These are phyloP conservation scores for Gastracanthus pulcherrimus DNA, from an alignment of 2,888 invertebrate species.

Conservation along the genomic window DNA sequence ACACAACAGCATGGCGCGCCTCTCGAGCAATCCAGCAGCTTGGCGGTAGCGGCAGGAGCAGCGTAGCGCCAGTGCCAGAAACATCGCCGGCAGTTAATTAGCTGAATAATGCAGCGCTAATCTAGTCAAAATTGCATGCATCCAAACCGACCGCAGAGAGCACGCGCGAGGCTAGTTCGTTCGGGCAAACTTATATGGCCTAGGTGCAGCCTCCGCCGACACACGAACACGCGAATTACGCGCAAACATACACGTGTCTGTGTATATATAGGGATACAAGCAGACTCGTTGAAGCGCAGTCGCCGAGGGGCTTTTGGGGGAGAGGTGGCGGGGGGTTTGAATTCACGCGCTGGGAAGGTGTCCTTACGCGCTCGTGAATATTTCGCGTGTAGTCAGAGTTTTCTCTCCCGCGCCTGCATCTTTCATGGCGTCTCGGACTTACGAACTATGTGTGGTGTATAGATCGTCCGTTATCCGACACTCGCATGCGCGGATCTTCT, in stretches of 20 bases:
- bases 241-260: background rate
- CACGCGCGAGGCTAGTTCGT: conserved; percentile 68
- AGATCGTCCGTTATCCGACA: background rate
- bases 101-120: conserved; percentile 76
- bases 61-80: conserved; percentile 57
- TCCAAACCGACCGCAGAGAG: conserved; percentile 61
- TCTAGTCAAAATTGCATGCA: conserved; percentile 75
- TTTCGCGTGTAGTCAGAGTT: background rate
- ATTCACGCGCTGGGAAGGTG: background rate
- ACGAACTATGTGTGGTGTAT: background rate
- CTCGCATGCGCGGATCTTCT: background rate
- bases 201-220: background rate
- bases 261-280: background rate
- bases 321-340: no score
- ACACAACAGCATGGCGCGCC: background rate
- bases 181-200: conserved; percentile 61
- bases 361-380: conserved; percentile 51
- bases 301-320: no score
- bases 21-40: no score
- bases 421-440: conserved; percentile 44
- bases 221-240: conserved; percentile 8
- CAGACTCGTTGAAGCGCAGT: no score
- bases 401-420: conserved; percentile 17
- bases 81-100: conserved; percentile 72
- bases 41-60: no score